Base-by-base conservation (phyloP, 2,888 invertebrate genomes). In the Pedicia rivosa region DNA sequence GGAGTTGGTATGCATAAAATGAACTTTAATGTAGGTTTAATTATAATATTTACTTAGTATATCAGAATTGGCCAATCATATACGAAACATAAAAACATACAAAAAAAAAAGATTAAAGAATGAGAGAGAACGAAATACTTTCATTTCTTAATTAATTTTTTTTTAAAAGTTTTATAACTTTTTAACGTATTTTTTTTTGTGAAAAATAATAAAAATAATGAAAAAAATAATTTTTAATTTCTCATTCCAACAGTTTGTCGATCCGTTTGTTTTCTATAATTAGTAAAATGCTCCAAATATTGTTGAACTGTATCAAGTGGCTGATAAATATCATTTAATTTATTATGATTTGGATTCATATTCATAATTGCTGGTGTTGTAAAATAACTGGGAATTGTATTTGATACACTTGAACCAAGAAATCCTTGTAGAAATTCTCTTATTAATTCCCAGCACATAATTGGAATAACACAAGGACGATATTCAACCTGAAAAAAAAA, bases 281-380 rank as follows among this genome's bases (percentile, higher is more conserved):
- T 75, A 42, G 79, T 82, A 55, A 94, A 94, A 54, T 92, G 88
- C 61, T 94, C 92, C 52, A 92, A 66, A 56, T 94, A 94, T 55
- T 94, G 94, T 48, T 87, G 83, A 43, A 92, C 78, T 0, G 91
- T 91, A 56, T 94, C 91, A 47, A 87, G 77, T 0, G 94, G 90
- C 19, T 82, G 79, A 59, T 88, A 92, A 37, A 82, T 69, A 35
- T 84, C 84, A 52, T 80, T 83, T 75, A 83, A 78, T 43, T 78
- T 69, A 47, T 69, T 73, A 52, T 78, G 64, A 1, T 82, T 63
- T 9, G 42, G 42, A 34, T 37, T 38, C 32, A 52, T 42, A 34
- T 37, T 38, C 32, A 39, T 58, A 55, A 37, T 56, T 30, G 55
- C 48, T 1, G 56, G 54, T 27, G 55, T 52, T 1, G 53, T 51